These are phyloP conservation scores for Euplagia quadripunctaria DNA, from an alignment of 2,888 invertebrate genomes.

Conservation along the genomic window DNA sequence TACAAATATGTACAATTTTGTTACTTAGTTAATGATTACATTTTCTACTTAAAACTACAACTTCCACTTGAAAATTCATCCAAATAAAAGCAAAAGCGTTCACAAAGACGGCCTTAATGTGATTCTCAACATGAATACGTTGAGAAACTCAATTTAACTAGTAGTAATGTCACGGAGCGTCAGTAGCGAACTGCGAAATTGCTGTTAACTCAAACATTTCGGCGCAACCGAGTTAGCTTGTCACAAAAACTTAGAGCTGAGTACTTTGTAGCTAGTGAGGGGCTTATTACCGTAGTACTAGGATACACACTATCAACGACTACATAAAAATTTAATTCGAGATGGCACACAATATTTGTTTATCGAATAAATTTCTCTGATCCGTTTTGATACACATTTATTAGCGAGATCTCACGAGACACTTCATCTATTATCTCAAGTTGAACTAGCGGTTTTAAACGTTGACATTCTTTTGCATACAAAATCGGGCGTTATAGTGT, in stretches of 20 bases:
- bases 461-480: no score
- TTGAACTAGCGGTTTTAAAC: no score
- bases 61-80: slow-evolving; percentile 11
- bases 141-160: slow-evolving; percentile 59
- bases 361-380: background rate
- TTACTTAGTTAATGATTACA: background rate
- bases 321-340: background rate
- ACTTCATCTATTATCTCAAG: no score
- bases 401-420: no score
- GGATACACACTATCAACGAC: slow-evolving; percentile 20
- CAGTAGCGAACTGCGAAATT: slow-evolving; percentile 64
- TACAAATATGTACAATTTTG: no score
- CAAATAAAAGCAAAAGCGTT: slow-evolving; percentile 26
- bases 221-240: slow-evolving; percentile 70
- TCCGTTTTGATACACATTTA: no score
- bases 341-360: background rate
- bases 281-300: slow-evolving; percentile 28
- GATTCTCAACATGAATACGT: slow-evolving; percentile 51
- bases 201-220: slow-evolving; percentile 71
- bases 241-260: slow-evolving; percentile 76
- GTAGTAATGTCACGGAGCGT: slow-evolving; percentile 54
- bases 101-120: slow-evolving; percentile 46
- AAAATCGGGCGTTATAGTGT: no score
- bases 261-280: slow-evolving; percentile 39
- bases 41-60: slow-evolving; percentile 3